Base-by-base conservation (phyloP, 1,140 invertebrate genomes). In the Piezodorus guildinii region DNA sequence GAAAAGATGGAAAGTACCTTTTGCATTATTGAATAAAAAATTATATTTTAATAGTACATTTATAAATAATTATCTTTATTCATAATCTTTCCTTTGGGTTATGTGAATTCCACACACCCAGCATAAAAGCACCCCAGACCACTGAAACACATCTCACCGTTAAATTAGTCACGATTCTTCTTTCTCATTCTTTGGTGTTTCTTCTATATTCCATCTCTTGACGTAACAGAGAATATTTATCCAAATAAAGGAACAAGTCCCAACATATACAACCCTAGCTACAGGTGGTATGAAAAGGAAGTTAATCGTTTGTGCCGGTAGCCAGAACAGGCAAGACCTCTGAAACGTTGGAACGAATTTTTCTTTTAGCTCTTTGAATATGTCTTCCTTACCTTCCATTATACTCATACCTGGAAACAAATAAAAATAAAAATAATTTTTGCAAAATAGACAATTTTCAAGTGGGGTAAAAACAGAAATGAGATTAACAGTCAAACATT, bases 161-260 rank as follows among this genome's bases (percentile, higher is more conserved):
- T 4, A 39, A 39, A 10, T 1, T 39, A 8, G 34, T 52, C 49
- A 52, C 8, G 6, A 8, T 52, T 39, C 39, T 5, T 39, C 34
- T n/a, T 19, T 17, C 44, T 44, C 17, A 17, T 21, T 19, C 27
- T 30, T 30, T 30, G 8, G 27, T 30, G 8, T 30, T 27, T 52
- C 45, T 15, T 23, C 51, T 12, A 63, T 49, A 49, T 68, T 58
- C 14, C 65, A 66, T 56, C 77, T 68, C 70, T 80, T 79, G 60
- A 78, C 71, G 68, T 73, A 76, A 67, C 78, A 79, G 3, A 80
- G 70, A 63, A 80, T 76, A 66, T 79, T 80, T n/a, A 78, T 73
- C 78, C 77, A 80, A 16, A 77, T 62, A 61, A 80, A 75, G 12
- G 76, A 76, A 62, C 77, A 78, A 3, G 71, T 68, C 46, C 75